Percentiles rank a stretch among this genome's conserved stretches.
Evolutionary conservation across 1,140 invertebrate species (phyloP).

Genomic region (Cydia fagiglandana): DNA sequence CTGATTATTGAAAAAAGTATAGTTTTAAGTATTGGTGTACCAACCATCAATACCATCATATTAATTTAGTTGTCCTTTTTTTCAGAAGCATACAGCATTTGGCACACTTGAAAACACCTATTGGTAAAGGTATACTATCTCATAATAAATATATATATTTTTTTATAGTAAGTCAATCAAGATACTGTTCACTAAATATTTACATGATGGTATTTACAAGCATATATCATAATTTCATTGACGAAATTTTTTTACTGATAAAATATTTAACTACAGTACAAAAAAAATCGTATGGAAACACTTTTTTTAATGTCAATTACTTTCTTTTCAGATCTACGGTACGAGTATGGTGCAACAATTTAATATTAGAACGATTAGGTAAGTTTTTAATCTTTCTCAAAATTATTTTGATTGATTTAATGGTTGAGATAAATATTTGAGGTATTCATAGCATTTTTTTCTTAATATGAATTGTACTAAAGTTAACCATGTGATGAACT

Average conservation of each 20-base stretch:
- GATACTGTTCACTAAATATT: not conserved
- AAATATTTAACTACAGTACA: not conserved
- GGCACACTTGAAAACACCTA: not conserved
- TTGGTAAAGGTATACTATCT: not conserved
- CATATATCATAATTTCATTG: conserved; percentile 65
- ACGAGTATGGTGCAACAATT: not conserved
- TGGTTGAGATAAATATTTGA: too few relatives aligned
- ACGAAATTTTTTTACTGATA: conserved; percentile 50
- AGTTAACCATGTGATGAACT: conserved; percentile 18
- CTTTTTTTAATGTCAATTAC: not conserved
- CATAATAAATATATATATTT: not conserved
- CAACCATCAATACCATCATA: not conserved
- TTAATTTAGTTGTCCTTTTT: not conserved
- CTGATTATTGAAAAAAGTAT: not conserved
- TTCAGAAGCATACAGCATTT: not conserved
- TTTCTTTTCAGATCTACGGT: not conserved
- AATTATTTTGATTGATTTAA: not conserved
- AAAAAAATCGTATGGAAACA: not conserved
- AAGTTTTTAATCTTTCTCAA: too few relatives aligned
- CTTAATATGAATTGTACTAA: not conserved
- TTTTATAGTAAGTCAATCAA: too few relatives aligned
- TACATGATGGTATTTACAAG: conserved; percentile 56
- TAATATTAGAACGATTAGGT: not conserved
- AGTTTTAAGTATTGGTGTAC: not conserved
- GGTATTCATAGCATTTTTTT: not conserved